Conservation (phyloP, 2,113 vertebrate species). For the Pseudonaja textilis region DNA sequence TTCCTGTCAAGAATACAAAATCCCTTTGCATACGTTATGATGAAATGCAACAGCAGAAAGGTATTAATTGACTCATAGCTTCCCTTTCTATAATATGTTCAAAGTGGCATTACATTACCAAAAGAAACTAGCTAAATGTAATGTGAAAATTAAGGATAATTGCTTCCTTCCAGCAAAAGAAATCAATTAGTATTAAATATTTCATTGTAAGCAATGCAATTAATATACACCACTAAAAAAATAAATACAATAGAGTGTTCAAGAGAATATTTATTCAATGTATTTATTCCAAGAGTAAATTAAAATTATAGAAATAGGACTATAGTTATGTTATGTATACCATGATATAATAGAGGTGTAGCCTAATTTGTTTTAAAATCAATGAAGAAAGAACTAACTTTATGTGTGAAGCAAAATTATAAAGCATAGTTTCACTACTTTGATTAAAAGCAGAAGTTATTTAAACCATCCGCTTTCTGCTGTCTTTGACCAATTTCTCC, state of each 20-base stretch:
- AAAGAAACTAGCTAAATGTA: not conserved
- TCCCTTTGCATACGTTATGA: not conserved
- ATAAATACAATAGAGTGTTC: not conserved
- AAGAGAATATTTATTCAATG: not conserved
- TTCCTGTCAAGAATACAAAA: not conserved
- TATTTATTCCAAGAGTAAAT: not conserved
- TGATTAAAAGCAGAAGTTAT: not conserved
- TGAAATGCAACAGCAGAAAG: not conserved
- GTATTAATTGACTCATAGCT: not conserved
- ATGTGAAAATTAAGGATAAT: not conserved
- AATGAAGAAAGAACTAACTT: not conserved
- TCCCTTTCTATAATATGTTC: not conserved
- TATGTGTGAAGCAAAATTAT: not conserved
- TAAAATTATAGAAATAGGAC: not conserved
- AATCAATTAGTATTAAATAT: not conserved
- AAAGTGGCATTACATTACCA: constrained; percentile 28
- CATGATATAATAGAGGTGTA: not conserved
- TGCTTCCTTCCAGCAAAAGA: not conserved
- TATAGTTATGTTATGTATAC: not conserved
- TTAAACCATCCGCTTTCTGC: not conserved
- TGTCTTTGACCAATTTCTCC: not conserved
- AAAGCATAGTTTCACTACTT: not conserved
- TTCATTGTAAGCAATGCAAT: not conserved
- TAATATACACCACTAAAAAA: not conserved
- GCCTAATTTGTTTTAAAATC: not conserved